phyloP scores from a whole-genome alignment of 2,888 invertebrate species.

The Caenorhabditis sinica region DNA sequence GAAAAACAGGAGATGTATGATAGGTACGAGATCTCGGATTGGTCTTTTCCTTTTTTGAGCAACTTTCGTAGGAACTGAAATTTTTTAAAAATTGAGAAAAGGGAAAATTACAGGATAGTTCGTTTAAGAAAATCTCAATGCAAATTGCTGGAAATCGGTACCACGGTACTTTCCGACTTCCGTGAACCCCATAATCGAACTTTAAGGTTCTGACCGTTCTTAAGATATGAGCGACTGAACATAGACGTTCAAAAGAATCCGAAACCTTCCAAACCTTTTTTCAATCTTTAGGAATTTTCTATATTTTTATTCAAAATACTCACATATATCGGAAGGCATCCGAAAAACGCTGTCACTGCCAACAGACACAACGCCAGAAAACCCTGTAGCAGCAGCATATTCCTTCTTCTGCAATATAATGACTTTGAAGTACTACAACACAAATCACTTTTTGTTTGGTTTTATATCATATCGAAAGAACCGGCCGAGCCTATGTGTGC shows the following conservation, averaged over 20 bases:
- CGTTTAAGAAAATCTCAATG: no score
- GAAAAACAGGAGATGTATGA: constrained; percentile 82
- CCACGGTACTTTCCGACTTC: no score
- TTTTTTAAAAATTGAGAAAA: not conserved
- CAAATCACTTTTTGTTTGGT: constrained; percentile 40
- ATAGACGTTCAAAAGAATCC: no score
- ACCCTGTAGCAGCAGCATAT: constrained; percentile 66
- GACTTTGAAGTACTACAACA: constrained; percentile 32
- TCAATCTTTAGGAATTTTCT: no score
- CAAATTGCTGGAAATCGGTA: no score
- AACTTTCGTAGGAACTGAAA: constrained; percentile 57
- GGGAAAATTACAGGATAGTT: no score
- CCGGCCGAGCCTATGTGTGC: constrained; percentile 25
- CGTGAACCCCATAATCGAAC: no score
- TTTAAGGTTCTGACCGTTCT: no score
- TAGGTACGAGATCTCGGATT: constrained; percentile 70
- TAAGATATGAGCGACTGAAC: no score
- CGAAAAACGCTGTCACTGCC: constrained; percentile 77
- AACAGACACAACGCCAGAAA: constrained; percentile 77
- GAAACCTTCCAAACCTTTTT: no score
- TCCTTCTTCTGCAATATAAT: not conserved
- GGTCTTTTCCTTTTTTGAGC: constrained; percentile 67
- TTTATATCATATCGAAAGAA: constrained; percentile 41
- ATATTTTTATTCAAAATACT: not conserved
- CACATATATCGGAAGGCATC: constrained; percentile 76